These are phyloP conservation scores for Momotus momota DNA, from an alignment of 2,797 vertebrate genomes.

Conservation along the genomic window DNA sequence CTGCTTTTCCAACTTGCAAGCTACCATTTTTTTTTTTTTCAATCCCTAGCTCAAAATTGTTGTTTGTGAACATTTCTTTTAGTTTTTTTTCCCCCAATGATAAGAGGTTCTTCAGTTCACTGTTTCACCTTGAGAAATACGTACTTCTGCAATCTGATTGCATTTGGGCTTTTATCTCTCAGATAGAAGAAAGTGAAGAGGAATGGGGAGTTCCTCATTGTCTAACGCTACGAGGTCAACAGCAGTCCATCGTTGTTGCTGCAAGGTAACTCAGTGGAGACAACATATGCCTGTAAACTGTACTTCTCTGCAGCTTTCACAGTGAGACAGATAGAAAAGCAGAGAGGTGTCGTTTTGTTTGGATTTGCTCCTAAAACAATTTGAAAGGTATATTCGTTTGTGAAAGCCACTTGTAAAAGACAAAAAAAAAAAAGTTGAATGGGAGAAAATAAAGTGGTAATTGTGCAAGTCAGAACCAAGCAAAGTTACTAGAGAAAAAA, in stretches of 20 bases:
- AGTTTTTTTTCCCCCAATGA: background rate
- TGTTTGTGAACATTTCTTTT: background rate
- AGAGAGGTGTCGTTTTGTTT: background rate
- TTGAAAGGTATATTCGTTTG: background rate
- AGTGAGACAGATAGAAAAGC: background rate
- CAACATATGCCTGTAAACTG: background rate
- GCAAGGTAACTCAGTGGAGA: constrained; percentile 84
- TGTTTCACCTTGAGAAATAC: background rate
- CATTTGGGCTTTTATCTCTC: constrained; percentile 34
- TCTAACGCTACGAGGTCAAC: constrained; percentile 91
- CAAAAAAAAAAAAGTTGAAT: background rate
- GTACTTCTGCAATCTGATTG: background rate
- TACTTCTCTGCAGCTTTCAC: background rate
- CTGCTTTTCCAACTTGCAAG: background rate
- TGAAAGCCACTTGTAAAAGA: background rate
- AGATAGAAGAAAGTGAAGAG: constrained; percentile 96
- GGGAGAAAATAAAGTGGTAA: background rate
- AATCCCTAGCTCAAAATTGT: background rate
- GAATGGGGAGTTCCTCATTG: constrained; percentile 97
- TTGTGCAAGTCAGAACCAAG: background rate
- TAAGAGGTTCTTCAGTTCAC: background rate
- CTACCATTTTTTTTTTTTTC: background rate
- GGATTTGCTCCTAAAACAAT: background rate
- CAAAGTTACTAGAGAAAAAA: background rate
- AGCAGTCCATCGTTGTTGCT: constrained; percentile 92